phyloP scores from a whole-genome alignment of 1,140 invertebrate genomes.

The Zaprionus kolodkinae region DNA sequence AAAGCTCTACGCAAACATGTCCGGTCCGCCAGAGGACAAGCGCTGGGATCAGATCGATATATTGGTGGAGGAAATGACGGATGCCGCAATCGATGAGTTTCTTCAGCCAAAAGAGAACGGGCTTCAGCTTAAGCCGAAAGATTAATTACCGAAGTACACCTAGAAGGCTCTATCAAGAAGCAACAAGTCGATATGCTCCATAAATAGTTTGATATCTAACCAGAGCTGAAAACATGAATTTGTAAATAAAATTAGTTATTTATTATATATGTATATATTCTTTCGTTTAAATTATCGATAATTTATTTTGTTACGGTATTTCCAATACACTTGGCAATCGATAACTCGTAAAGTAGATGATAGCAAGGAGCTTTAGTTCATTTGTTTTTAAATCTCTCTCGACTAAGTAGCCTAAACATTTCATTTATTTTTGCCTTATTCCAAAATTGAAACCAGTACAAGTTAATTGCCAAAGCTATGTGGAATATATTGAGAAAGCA shows the following conservation, averaged over 20 bases:
- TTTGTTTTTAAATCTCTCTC: not conserved
- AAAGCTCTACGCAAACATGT: constrained; percentile 98
- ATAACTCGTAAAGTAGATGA: no score
- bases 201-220: no score
- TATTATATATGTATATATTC: no score
- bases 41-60: constrained; percentile 87
- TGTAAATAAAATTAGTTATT: no score
- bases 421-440: not conserved
- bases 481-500: constrained; percentile 18
- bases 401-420: not conserved
- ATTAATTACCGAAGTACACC: no score
- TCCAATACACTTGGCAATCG: no score
- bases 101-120: constrained; percentile 90
- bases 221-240: no score
- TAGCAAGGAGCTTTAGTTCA: not conserved
- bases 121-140: constrained; percentile 5
- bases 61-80: constrained; percentile 89
- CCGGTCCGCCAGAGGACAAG: constrained; percentile 89
- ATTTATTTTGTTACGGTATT: no score
- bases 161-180: no score
- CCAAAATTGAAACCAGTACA: not conserved
- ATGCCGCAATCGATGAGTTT: constrained; percentile 91
- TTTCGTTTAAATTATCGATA: no score
- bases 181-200: no score
- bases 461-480: constrained; percentile 17